phyloP scores from a whole-genome alignment of 1,140 invertebrate genomes.

The Drosophila ohnishii region DNA sequence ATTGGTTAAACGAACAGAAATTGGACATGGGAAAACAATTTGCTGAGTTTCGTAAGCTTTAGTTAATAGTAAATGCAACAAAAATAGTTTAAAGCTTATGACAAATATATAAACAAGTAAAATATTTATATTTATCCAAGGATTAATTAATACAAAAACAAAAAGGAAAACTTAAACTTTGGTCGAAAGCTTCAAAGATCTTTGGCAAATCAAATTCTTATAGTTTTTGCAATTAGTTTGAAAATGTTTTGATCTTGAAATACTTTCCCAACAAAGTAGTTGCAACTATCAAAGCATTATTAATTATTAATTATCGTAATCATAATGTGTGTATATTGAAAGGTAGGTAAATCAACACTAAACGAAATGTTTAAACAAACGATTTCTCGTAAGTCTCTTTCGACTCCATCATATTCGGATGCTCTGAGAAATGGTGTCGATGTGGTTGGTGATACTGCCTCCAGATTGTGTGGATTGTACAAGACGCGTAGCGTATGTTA shows the following conservation, averaged over 20 bases:
- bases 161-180: conserved; percentile 22
- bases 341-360: conserved; percentile 43
- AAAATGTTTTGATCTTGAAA: conserved; percentile 46
- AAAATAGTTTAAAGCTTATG: conserved; percentile 58
- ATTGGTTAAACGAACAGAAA: conserved; percentile 56
- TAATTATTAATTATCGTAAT: conserved; percentile 20
- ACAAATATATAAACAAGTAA: conserved; percentile 34
- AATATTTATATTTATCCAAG: conserved; percentile 37
- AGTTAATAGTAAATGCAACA: conserved; percentile 66
- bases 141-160: conserved; percentile 27
- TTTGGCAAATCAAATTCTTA: conserved; percentile 48
- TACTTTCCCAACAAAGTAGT: conserved; percentile 44
- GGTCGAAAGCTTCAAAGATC: conserved; percentile 48
- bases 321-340: conserved; percentile 15
- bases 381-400: conserved; percentile 16
- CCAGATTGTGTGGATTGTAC: conserved; percentile 43
- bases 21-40: conserved; percentile 55
- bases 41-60: conserved; percentile 39
- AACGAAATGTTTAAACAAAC: conserved; percentile 37
- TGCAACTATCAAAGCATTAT: conserved; percentile 51
- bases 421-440: conserved; percentile 47
- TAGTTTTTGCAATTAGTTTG: conserved; percentile 20
- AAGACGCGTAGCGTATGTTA: conserved; percentile 39
- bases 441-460: conserved; percentile 45
- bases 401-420: conserved; percentile 27